phyloP scores from a whole-genome alignment of 2,888 invertebrate species.

The Hyppa rectilinea region DNA sequence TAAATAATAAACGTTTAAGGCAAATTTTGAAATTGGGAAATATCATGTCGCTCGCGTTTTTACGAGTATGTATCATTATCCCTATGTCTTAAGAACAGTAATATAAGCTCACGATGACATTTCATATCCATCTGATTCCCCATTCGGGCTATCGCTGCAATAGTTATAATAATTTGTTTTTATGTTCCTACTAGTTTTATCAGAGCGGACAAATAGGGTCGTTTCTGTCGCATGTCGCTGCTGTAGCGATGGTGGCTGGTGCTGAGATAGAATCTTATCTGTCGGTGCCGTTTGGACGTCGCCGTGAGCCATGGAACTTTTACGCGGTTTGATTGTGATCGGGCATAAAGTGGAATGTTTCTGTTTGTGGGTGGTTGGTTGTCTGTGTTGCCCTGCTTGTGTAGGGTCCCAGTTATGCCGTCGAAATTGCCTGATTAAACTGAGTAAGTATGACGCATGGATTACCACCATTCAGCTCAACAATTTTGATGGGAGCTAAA shows the following conservation, averaged over 20 bases:
- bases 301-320: constrained; percentile 52
- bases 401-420: not conserved
- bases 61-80: not conserved
- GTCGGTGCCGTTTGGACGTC: constrained; percentile 31
- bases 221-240: constrained; percentile 13
- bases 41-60: too few relatives aligned
- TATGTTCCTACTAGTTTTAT: constrained; percentile 43
- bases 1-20: too few relatives aligned
- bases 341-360: constrained; percentile 24
- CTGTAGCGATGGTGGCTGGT: not conserved
- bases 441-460: too few relatives aligned
- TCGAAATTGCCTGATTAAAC: too few relatives aligned
- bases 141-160: constrained; percentile 22
- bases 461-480: too few relatives aligned
- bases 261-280: constrained; percentile 39
- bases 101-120: constrained; percentile 12
- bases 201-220: constrained; percentile 29
- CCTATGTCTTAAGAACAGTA: not conserved
- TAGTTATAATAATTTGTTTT: constrained; percentile 49
- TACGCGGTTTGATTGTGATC: constrained; percentile 38
- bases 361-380: constrained; percentile 3
- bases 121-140: constrained; percentile 19
- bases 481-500: too few relatives aligned
- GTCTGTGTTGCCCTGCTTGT: not conserved
- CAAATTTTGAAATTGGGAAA: too few relatives aligned